A percentile compares a stretch with the other conserved stretches of the same genome.
Evolutionary conservation across 2,113 vertebrate species (phyloP).

Genomic region (Bostrychus sinensis): DNA sequence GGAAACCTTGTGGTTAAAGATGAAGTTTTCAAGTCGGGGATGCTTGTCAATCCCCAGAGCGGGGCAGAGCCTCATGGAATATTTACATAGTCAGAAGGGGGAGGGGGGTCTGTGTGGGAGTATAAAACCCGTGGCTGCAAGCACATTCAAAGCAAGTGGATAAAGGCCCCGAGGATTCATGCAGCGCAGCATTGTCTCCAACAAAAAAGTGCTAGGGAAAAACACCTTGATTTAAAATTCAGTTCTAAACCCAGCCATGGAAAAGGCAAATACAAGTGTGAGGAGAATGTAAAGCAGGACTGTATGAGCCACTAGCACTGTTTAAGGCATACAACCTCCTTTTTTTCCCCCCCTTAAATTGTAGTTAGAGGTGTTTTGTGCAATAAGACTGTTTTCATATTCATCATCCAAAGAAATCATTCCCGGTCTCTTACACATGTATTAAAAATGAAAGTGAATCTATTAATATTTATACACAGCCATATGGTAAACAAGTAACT

Average conservation of each 20-base stretch:
- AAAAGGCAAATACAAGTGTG: slow-evolving; percentile 66
- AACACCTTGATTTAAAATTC: slow-evolving; percentile 82
- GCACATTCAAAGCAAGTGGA: slow-evolving; percentile 76
- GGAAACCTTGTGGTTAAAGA: slow-evolving; percentile 24
- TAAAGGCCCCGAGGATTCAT: slow-evolving; percentile 76
- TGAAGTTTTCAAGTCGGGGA: slow-evolving; percentile 53
- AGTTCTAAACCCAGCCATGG: slow-evolving; percentile 71
- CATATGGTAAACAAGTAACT: slow-evolving; percentile 60
- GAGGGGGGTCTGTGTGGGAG: slow-evolving; percentile 50
- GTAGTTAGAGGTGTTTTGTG: slow-evolving; percentile 5
- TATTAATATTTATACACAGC: slow-evolving; percentile 53
- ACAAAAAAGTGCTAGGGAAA: slow-evolving; percentile 69
- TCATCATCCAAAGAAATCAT: slow-evolving; percentile 26
- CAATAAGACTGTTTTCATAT: slow-evolving; percentile 19
- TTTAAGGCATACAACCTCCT: slow-evolving; percentile 54
- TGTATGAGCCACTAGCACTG: slow-evolving; percentile 45
- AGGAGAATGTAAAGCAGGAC: slow-evolving; percentile 71
- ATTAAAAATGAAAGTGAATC: slow-evolving; percentile 55
- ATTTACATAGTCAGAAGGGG: slow-evolving; percentile 73
- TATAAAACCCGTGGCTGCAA: slow-evolving; percentile 69
- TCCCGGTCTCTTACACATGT: slow-evolving; percentile 28
- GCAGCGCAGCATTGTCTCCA: slow-evolving; percentile 71
- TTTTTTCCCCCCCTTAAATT: slow-evolving; percentile 21
- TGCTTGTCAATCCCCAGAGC: slow-evolving; percentile 61
- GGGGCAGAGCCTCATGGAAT: slow-evolving; percentile 67